phyloP scores from a whole-genome alignment of 1,140 invertebrate species.

The Drosophila fuyamai region DNA sequence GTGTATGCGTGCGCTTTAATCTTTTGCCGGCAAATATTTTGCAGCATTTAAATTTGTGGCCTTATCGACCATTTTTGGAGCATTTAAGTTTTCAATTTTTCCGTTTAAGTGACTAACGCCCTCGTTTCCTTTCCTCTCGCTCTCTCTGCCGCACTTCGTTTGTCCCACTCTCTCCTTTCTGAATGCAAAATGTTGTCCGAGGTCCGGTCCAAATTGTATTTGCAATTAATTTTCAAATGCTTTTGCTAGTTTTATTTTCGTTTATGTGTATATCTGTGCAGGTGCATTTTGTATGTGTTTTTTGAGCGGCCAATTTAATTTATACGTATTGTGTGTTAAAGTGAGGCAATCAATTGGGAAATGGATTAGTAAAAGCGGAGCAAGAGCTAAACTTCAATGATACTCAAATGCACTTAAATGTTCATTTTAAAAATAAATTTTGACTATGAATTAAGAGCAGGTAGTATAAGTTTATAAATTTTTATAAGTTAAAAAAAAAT shows the following conservation, averaged over 20 bases:
- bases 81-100: conserved; percentile 63
- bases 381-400: neutral
- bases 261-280: conserved; percentile 1
- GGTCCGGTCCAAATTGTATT: conserved; percentile 47
- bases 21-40: conserved; percentile 70
- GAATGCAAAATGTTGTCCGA: conserved; percentile 50
- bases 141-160: neutral
- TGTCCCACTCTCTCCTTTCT: neutral
- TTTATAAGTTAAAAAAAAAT: too few relatives aligned
- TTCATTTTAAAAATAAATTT: neutral
- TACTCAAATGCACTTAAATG: neutral
- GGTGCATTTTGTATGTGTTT: conserved; percentile 15
- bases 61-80: conserved; percentile 43
- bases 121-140: conserved; percentile 5
- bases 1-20: conserved; percentile 64
- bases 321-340: conserved; percentile 22
- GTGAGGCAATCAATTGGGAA: conserved; percentile 24
- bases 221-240: conserved; percentile 44
- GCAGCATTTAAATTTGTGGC: conserved; percentile 61
- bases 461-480: too few relatives aligned
- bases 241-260: conserved; percentile 15
- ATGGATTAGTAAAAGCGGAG: conserved; percentile 14
- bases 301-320: conserved; percentile 14
- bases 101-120: conserved; percentile 51
- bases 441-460: too few relatives aligned